Evolutionary conservation across 2,888 invertebrate genomes (phyloP), one percentile per base, ranked within the genome.

Genomic region (Drosophila paramelanica): DNA sequence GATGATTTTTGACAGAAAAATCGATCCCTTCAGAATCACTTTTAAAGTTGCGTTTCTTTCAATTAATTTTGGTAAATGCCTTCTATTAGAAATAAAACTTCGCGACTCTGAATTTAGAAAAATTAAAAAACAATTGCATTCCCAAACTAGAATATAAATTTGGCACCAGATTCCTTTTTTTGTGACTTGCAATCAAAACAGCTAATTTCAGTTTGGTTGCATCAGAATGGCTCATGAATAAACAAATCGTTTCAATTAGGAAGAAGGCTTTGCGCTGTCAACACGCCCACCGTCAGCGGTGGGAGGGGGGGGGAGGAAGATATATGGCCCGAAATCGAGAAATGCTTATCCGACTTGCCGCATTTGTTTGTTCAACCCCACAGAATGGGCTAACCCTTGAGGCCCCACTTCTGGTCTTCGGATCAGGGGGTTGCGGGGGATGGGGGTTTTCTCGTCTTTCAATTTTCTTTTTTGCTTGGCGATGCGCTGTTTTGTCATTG

Each of bases 401-500:
- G 14, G 25, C 38, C 38, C 59, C 58, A 38, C 39, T 31, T 49
- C 20, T 56, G 45, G 5, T 13, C 0, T 14, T 14, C 33, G 27
- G 27, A 27, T 6, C 17, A 17, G 27, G 27, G 1, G 27, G 27
- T 1, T 2, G 27, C 8, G 27, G 8, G 27, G 27, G 27, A 6
- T 7, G 7, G 27, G 27, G 27, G 52, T 71, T 68, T 81, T 64
- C 68, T 59, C 66, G 17, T 17, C 17, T 61, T 62, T 55, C 56
- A 39, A 14, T 20, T 36, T 27, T 42, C 60, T 10, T 31, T 31
- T 31, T 31, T 3, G 27, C 27, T 36, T 43, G 25, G 38, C 36
- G n/a, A 33, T 25, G 46, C 59, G 57, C 67, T 59, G 56, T 70
- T 36, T 86, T 82, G 84, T 83, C 84, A 82, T 82, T 86, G 87